Evolutionary conservation across 2,888 invertebrate genomes (phyloP), one percentile per base, ranked within the genome.

Genomic region (Callimorpha dominula): DNA sequence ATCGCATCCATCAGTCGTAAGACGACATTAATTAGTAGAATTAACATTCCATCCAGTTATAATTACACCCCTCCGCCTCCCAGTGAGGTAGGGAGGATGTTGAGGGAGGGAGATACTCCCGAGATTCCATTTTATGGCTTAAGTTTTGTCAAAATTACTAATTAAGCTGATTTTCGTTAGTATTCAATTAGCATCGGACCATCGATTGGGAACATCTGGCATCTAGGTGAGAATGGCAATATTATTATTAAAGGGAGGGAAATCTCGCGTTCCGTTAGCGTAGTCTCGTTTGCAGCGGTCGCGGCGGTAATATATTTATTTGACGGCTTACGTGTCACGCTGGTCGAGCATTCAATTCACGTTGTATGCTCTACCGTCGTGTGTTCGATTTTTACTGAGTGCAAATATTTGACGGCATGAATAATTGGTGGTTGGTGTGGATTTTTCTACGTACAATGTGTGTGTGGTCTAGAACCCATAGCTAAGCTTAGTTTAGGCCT

Each of bases 21-120:
- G 77, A 78, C 78, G 82, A 84, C 85, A 83, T 84, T 87, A 87
- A 87, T 87, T 87, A 85, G 82, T 70, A 73, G 79, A 82, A 85
- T 86, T 86, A 86, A 81, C 84, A 87, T 86, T 84, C 81, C 85
- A 79, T 78, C 76, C 79, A 81, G 77, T 81, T 79, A 86, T 85
- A 85, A 87, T 86, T 81, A 83, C 77, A 65, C 75, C 72, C 70
- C 72, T 67, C 64, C 66, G 67, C 75, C 46, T 65, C 73, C 65
- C 43, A 31, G 31, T 2, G 31, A 7, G 31, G 31, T 7, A 50
- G 43, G 50, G 20, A 4, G 31, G 31, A 31, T 57, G n/a, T 20
- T 50, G 74, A 8, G 40, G 57, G 60, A 42, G 73, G 72, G 20
- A 65, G 60, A 50, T 50, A 50, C 69, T 65, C 70, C 67, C 70